Percentiles rank a stretch among this genome's conserved stretches.
phyloP scores from a whole-genome alignment of 2,888 invertebrate genomes.

The Venusia cambrica region DNA sequence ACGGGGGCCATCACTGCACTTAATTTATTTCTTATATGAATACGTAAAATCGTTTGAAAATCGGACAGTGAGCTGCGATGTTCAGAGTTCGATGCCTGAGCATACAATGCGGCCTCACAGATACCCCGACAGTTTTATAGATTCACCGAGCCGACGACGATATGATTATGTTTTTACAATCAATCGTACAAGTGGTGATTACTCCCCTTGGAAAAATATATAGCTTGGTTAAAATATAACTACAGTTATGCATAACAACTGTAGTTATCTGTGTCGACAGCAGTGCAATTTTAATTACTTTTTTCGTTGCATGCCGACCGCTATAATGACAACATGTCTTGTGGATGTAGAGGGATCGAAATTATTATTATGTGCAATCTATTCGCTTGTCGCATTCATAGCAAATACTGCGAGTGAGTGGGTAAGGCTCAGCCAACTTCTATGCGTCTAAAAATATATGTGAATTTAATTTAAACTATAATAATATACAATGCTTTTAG shows the following conservation, averaged over 20 bases:
- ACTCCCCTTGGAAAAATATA: conserved; percentile 13
- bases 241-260: too few species aligned
- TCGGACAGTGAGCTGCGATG: conserved; percentile 37
- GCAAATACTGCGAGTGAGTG: too few species aligned
- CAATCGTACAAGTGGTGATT: conserved; percentile 27
- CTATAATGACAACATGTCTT: conserved; percentile 16
- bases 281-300: conserved; percentile 7
- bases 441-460: too few species aligned
- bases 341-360: conserved; percentile 13
- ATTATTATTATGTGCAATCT: neutral
- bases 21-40: conserved; percentile 21
- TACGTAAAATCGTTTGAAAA: conserved; percentile 32
- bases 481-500: too few species aligned
- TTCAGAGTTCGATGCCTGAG: conserved; percentile 54
- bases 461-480: too few species aligned
- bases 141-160: conserved; percentile 35
- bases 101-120: conserved; percentile 54
- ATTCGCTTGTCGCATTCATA: neutral
- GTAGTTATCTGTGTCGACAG: conserved; percentile 3
- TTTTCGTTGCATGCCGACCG: conserved; percentile 13
- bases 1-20: conserved; percentile 71
- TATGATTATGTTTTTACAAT: conserved; percentile 29
- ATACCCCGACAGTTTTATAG: conserved; percentile 57
- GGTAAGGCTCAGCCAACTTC: too few species aligned
- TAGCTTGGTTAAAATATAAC: conserved; percentile 3